These are phyloP conservation scores for Nemotelus pantherinus DNA, from an alignment of 2,888 invertebrate genomes.

Conservation along the genomic window DNA sequence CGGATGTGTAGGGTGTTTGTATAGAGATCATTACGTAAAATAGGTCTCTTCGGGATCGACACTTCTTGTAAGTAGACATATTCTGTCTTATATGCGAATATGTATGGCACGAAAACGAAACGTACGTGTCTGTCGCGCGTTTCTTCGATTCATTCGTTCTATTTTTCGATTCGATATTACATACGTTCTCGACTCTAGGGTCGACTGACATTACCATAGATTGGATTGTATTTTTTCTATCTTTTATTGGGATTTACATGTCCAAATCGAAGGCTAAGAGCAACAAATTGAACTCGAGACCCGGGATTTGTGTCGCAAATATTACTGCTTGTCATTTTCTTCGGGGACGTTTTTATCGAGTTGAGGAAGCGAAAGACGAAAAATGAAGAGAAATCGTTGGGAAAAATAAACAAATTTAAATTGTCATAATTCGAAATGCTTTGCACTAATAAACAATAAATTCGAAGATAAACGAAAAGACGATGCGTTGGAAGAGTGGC, in stretches of 20 bases:
- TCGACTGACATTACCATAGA: neutral
- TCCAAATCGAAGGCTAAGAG: neutral
- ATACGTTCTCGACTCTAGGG: neutral
- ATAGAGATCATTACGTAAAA: constrained; percentile 48
- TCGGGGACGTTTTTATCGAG: neutral
- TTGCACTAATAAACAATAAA: neutral
- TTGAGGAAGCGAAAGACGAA: too few relatives aligned
- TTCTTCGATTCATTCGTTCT: neutral
- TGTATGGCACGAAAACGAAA: neutral
- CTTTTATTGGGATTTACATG: neutral
- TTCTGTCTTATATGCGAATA: neutral
- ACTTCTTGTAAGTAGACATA: neutral
- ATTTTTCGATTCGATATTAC: neutral
- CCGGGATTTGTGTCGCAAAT: neutral
- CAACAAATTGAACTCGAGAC: too few relatives aligned
- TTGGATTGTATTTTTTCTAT: constrained; percentile 1
- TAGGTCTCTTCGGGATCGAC: constrained; percentile 40
- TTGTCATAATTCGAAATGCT: neutral
- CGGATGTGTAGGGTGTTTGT: constrained; percentile 49
- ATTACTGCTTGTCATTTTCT: neutral
- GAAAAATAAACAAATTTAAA: too few relatives aligned
- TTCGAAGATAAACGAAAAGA: neutral
- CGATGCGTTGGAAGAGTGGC: neutral
- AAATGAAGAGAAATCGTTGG: too few relatives aligned
- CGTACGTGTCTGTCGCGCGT: neutral